Evolutionary conservation across 1,140 invertebrate genomes (phyloP).

Genomic region (Doryteuthis pealeii): DNA sequence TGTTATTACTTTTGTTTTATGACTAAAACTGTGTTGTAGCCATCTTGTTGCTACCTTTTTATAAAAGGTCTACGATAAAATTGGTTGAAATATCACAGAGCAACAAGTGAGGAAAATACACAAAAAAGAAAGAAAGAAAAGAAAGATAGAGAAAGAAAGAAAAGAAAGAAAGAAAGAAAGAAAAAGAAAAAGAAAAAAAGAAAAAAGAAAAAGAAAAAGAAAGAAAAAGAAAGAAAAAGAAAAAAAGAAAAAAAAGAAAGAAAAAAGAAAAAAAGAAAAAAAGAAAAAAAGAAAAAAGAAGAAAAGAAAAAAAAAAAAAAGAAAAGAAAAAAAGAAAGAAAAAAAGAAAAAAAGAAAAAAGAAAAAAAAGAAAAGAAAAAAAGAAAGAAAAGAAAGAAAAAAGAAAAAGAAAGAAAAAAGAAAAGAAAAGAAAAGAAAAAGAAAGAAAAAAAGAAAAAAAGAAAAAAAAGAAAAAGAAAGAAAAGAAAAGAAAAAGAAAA

Average conservation of each 20-base stretch:
- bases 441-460: background rate
- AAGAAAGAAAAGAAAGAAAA: background rate
- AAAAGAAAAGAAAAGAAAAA: background rate
- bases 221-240: background rate
- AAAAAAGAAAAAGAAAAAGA: background rate
- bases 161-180: background rate
- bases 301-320: background rate
- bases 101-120: too few species aligned
- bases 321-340: background rate
- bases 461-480: background rate
- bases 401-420: background rate
- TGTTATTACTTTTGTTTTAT: too few species aligned
- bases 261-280: background rate
- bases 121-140: too few species aligned
- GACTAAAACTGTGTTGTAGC: too few species aligned
- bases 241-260: background rate
- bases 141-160: too few species aligned
- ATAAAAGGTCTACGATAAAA: too few species aligned
- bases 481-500: background rate
- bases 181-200: background rate
- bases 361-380: background rate
- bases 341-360: background rate
- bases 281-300: background rate
- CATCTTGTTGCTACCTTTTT: too few species aligned
- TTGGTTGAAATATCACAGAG: too few species aligned